Percentiles rank a stretch among this genome's conserved stretches.
These are phyloP conservation scores for Rhagonycha lutea DNA, from an alignment of 2,888 invertebrate species.

Conservation along the genomic window DNA sequence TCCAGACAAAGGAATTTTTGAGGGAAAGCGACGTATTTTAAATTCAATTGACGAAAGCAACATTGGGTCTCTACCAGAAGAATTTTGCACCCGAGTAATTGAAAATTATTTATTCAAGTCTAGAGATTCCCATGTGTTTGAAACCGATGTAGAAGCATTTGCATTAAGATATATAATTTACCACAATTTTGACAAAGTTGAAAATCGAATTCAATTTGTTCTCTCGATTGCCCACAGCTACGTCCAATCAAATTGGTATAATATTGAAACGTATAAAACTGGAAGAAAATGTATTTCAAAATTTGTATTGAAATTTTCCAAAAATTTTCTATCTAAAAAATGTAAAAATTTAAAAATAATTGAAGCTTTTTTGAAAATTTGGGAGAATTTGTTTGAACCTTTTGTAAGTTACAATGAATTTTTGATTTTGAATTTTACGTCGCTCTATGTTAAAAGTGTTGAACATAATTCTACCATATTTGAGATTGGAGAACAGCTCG, in stretches of 20 bases:
- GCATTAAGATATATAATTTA: conserved; percentile 1
- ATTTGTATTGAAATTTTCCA: neutral
- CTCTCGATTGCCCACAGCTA: neutral
- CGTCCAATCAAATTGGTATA: neutral
- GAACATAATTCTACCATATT: neutral
- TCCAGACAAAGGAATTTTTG: neutral
- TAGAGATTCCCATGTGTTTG: neutral
- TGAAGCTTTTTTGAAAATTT: neutral
- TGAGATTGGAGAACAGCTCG: neutral
- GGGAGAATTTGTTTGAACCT: neutral
- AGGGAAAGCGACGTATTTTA: neutral
- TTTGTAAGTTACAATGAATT: neutral
- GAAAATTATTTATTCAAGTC: neutral
- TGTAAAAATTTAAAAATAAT: neutral
- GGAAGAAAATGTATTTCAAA: neutral
- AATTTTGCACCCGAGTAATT: conserved; percentile 2
- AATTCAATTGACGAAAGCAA: neutral
- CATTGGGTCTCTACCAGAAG: neutral
- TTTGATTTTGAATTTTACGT: neutral
- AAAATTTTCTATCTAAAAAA: neutral
- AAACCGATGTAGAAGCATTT: neutral
- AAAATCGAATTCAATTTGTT: neutral
- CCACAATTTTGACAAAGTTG: neutral
- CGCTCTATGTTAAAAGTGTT: neutral
- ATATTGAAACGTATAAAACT: neutral